Conservation (phyloP, 2,113 vertebrate species). For the Acrocephalus kingi region DNA sequence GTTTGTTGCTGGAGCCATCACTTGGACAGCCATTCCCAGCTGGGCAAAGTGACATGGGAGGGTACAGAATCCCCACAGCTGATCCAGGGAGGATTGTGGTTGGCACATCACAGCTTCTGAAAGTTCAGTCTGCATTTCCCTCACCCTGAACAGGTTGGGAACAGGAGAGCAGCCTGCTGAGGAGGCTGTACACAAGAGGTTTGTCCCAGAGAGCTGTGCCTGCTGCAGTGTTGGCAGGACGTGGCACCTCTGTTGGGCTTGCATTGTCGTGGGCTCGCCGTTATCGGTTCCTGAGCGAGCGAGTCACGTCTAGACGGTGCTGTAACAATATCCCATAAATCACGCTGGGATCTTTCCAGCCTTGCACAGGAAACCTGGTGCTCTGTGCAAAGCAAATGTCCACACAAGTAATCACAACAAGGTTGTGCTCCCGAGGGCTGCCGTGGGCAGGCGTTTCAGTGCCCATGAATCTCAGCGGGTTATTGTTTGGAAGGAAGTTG, state of each 20-base stretch:
- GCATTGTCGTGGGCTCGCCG: not conserved
- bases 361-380: constrained; percentile 17
- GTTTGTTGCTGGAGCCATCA: not conserved
- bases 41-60: not conserved
- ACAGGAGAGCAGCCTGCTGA: not conserved
- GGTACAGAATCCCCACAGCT: not conserved
- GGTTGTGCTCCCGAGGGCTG: not conserved
- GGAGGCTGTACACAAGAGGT: not conserved
- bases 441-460: not conserved
- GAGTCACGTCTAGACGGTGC: constrained; percentile 29
- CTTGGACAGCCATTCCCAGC: not conserved
- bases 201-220: not conserved
- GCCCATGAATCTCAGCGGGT: not conserved
- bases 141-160: not conserved
- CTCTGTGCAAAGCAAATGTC: not conserved
- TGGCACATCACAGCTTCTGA: not conserved
- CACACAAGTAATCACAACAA: not conserved
- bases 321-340: constrained; percentile 30
- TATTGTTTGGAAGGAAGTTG: not conserved
- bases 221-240: not conserved
- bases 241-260: not conserved
- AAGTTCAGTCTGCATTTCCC: not conserved
- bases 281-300: constrained; percentile 45
- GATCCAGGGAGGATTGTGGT: not conserved
- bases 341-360: not conserved